phyloP scores from a whole-genome alignment of 2,888 invertebrate species.

The Drosophila planitibia region DNA sequence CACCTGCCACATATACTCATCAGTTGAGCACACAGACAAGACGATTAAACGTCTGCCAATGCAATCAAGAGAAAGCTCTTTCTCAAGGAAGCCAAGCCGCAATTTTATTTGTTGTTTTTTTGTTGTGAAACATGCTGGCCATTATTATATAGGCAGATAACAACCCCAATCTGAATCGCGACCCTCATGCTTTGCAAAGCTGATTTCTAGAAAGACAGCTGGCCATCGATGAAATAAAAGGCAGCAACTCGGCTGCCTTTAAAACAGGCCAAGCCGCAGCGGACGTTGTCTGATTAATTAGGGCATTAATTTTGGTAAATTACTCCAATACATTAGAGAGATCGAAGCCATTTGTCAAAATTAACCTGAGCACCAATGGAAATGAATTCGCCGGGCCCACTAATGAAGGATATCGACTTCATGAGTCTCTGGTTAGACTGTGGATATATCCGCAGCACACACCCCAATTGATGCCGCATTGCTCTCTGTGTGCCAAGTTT shows the following conservation, averaged over 20 bases:
- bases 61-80: conserved; percentile 11
- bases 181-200: conserved; percentile 30
- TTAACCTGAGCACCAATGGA: conserved; percentile 81
- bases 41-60: not conserved
- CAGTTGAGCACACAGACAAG: not conserved
- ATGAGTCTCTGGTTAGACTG: conserved; percentile 18
- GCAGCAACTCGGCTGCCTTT: conserved; percentile 42
- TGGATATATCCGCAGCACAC: conserved; percentile 8
- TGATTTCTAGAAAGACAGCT: conserved; percentile 66
- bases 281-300: conserved; percentile 81
- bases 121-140: not conserved
- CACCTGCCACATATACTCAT: conserved; percentile 5
- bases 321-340: conserved; percentile 84
- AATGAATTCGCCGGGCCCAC: conserved; percentile 66
- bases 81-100: not conserved
- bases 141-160: conserved; percentile 9
- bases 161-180: not conserved
- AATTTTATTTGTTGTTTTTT: not conserved
- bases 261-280: conserved; percentile 36
- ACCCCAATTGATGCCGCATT: too few species aligned
- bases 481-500: too few species aligned
- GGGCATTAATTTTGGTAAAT: conserved; percentile 84
- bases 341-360: conserved; percentile 85
- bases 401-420: conserved; percentile 51
- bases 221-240: conserved; percentile 18